Base-by-base conservation (phyloP, 2,113 vertebrate genomes). In the Pycnonotus jocosus region DNA sequence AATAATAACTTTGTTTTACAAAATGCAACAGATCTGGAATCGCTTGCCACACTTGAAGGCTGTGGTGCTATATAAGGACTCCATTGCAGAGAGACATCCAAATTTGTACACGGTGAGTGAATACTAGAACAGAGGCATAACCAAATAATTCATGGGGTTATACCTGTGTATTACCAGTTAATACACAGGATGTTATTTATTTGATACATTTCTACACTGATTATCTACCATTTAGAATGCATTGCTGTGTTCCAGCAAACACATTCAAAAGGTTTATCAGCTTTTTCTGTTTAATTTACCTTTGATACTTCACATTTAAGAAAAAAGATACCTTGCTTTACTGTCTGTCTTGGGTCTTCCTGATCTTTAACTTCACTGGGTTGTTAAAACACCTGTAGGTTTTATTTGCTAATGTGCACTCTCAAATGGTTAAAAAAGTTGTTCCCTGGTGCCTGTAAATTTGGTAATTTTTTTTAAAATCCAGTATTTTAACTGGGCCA, bases 21-120 rank as follows among this genome's bases (percentile, higher is more conserved):
- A 90, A 95, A 86, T 65, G 15, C 72, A 21, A 79, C 96, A 99
- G 99, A 97, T 99, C 92, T 98, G 97, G 97, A 97, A 97, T 89
- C 93, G 76, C 19, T 93, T 99, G 86, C 98, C 98, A 17, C 79
- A 97, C 85, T 96, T 99, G 94, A 99, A 99, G 96, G 98, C 99
- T 60, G 98, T 99, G 50, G 98, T 99, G 64, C 97, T 98, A 0
- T 99, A 98, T 73, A 96, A 95, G 53, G 98, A 98, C 35, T 69
- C 85, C 15, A 64, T 98, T 61, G 81, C 96, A 21, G 91, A 97
- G 88, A 98, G 88, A 80, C 82, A 91, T 47, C 88, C 97, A 38
- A 97, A 97, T n/a, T 90, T 99, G 69, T 98, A 98, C 78, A 98
- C 93, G 86, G 99, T 99, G 97, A 74, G 97, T 95, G 28, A 74